Conservation (phyloP, 2,797 vertebrate species). For the Gobio occitaniae region DNA sequence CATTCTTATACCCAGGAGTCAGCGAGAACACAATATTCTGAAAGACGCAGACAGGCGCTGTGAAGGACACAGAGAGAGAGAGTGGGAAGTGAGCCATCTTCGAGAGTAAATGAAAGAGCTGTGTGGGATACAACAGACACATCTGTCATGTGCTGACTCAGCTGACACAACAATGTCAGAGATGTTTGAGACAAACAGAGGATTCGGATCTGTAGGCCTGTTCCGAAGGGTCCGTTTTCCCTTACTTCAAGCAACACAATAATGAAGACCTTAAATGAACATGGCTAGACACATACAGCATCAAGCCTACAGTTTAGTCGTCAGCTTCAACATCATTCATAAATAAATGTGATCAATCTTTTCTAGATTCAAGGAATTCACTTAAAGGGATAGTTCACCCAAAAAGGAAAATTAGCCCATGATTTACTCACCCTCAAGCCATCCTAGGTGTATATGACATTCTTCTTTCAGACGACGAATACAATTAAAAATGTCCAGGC, state of each 20-base stretch:
- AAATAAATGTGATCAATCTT: background rate
- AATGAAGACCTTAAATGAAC: background rate
- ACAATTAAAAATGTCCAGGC: too few species aligned
- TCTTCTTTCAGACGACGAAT: too few species aligned
- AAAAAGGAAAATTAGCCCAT: too few species aligned
- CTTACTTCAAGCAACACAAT: background rate
- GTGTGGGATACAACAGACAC: slow-evolving; percentile 9
- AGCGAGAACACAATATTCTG: background rate
- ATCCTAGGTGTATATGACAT: too few species aligned
- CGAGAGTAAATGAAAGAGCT: slow-evolving; percentile 21
- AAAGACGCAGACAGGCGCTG: slow-evolving; percentile 1
- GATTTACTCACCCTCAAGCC: too few species aligned
- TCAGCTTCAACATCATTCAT: background rate
- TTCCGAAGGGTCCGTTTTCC: background rate
- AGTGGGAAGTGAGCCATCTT: background rate
- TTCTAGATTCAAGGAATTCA: background rate
- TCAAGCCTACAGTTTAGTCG: background rate
- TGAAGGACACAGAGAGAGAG: background rate
- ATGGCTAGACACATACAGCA: background rate
- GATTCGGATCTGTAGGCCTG: slow-evolving; percentile 41
- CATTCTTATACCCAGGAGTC: slow-evolving; percentile 11
- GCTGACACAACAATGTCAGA: slow-evolving; percentile 32
- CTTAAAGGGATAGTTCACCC: background rate
- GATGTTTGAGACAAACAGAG: slow-evolving; percentile 20
- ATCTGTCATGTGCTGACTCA: slow-evolving; percentile 44